Evolutionary conservation across 2,113 vertebrate species (phyloP), one percentile per base, ranked within the genome.

Genomic region (Nothoprocta pentlandii): DNA sequence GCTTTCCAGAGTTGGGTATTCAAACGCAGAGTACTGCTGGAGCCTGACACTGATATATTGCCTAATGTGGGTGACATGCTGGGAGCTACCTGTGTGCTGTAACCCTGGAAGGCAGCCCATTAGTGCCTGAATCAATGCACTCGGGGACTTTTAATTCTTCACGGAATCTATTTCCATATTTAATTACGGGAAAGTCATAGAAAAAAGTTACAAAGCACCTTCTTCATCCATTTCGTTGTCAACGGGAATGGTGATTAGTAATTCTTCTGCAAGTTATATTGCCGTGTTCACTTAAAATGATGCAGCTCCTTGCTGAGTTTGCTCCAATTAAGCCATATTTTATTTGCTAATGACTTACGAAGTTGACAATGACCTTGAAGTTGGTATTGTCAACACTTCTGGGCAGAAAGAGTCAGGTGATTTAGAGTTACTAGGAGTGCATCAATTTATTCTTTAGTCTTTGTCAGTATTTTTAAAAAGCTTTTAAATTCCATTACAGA

Each of bases 221-320:
- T 97, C 97, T 98, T 98, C 97, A 98, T 99, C 98, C 97, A 98
- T 99, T 99, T 98, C 93, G 93, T 98, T 98, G 98, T 98, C 98
- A 98, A 96, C 95, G 93, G 97, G 95, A 97, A 91, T 97, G 97
- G 95, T 92, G 97, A 98, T 98, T 98, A 98, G 98, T 98, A 98
- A 99, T 99, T 98, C 97, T 98, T 99, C 97, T 98, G 98, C 95
- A 96, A 97, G 97, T 98, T 98, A 97, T 98, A 98, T 98, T 98
- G 97, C 95, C 97, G 90, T 96, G 96, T 98, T 99, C 98, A 98
- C 98, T 98, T 98, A 98, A 98, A 98, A 98, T 98, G 98, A 98
- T 98, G 97, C 97, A 98, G 97, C 93, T 97, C 94, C 97, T 96
- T 98, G 98, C 98, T 98, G 98, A 98, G 97, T 98, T 97, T 97